Evolutionary conservation across 2,888 invertebrate genomes (phyloP).

Genomic region (Drosophila silvestris): DNA sequence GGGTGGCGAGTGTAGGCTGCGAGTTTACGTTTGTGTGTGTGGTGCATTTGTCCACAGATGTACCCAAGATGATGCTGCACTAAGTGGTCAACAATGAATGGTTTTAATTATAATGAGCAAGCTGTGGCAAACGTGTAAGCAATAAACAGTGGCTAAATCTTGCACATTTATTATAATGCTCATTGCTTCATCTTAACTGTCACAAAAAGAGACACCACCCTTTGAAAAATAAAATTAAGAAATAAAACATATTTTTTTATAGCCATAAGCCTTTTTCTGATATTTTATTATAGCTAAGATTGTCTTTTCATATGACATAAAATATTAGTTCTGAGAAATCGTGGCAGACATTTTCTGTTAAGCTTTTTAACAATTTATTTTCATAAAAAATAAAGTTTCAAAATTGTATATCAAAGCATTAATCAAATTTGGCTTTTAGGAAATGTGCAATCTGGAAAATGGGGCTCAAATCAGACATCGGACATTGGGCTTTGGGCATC

Average conservation of each 20-base stretch:
- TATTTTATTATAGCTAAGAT: not conserved
- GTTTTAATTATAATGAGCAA: conserved; percentile 20
- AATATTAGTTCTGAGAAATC: not conserved
- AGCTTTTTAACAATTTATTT: not conserved
- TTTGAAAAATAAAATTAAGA: not conserved
- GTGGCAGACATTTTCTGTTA: not conserved
- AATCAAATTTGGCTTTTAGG: conserved; percentile 29
- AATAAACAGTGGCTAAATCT: conserved; percentile 14
- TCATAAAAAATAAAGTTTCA: not conserved
- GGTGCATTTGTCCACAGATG: conserved; percentile 37
- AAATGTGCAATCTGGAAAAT: conserved; percentile 48
- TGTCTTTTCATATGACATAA: not conserved
- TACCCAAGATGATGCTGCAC: conserved; percentile 14
- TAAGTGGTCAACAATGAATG: conserved; percentile 37
- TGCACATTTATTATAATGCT: not conserved
- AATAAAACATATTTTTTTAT: not conserved
- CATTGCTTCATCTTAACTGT: not conserved
- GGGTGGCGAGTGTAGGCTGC: conserved; percentile 3
- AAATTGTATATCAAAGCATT: not conserved
- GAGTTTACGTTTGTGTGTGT: not conserved
- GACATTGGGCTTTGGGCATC: conserved; percentile 29
- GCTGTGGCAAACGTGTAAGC: conserved; percentile 4
- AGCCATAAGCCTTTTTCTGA: not conserved
- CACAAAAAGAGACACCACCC: not conserved
- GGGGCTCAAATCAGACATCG: conserved; percentile 22